Base-by-base conservation (phyloP, 2,888 invertebrate genomes). In the Hyppa rectilinea region DNA sequence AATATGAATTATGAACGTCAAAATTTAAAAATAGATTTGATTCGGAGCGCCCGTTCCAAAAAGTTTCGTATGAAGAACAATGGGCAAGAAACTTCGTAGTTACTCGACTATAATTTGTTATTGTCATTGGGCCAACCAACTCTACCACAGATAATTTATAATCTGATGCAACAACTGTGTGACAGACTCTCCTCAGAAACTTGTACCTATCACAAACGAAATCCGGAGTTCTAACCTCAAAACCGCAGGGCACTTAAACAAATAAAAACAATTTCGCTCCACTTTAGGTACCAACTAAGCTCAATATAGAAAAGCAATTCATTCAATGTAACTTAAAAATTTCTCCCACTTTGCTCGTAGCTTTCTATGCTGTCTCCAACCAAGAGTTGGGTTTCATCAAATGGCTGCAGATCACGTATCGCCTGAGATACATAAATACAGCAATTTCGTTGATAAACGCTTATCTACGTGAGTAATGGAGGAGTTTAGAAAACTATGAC, bases 361-460 rank as follows among this genome's bases (percentile, higher is more conserved):
- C 79, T 74, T 79, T 79, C 66, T 67, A 60, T n/a, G n/a, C 40
- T 14, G 17, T 45, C 45, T 62, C 60, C 29, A 49, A 23, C 26
- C 3, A 58, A 60, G 50, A 26, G 36, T 53, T 67, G 29, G 47
- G 63, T 80, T 75, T 53, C 68, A 62, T 76, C 61, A 71, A 60
- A 66, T 60, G 52, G 52, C 12, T 36, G 6, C 58, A 23, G 72
- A 70, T 67, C 83, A 83, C 83, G 83, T 83, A 71, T 79, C n/a
- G 58, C 40, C 20, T 26, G 69, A 56, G 66, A 68, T 69, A 71
- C 71, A 59, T 79, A 77, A 83, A 78, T 71, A 80, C 64, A 34
- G 63, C 63, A 80, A 83, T 83, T 83, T 80, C 0, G 14, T 55
- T 55, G 29, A 73, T 81, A 79, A 74, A 74, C 47, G 45, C n/a